Evolutionary conservation across 2,113 vertebrate genomes (phyloP).

Genomic region (Hiodon tergisus): DNA sequence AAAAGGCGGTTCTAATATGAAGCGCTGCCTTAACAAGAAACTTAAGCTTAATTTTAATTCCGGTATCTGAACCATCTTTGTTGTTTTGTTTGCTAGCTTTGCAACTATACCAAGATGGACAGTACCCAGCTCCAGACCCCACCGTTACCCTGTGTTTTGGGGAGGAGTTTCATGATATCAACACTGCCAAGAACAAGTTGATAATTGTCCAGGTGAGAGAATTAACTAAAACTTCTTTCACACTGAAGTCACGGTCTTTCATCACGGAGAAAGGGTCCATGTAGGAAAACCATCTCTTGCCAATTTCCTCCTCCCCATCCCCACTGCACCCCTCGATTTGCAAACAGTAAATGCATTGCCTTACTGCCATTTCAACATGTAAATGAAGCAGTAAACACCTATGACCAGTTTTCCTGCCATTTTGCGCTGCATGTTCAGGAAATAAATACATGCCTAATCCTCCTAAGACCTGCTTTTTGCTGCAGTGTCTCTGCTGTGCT

Average conservation of each 20-base stretch:
- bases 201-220: slow-evolving; percentile 85
- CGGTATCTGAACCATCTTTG: background rate
- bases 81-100: slow-evolving; percentile 63
- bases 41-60: background rate
- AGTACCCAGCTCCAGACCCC: slow-evolving; percentile 75
- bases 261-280: too few species aligned
- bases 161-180: slow-evolving; percentile 80
- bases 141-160: slow-evolving; percentile 86
- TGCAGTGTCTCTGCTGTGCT: background rate
- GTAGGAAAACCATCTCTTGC: too few species aligned
- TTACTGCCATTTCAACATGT: too few species aligned
- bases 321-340: too few species aligned
- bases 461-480: too few species aligned
- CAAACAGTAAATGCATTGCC: too few species aligned
- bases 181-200: slow-evolving; percentile 74
- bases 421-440: too few species aligned
- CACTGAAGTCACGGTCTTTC: background rate
- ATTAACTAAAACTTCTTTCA: background rate
- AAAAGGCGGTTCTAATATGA: background rate
- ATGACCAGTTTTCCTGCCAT: background rate
- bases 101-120: slow-evolving; percentile 77
- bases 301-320: too few species aligned
- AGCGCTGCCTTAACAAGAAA: too few species aligned
- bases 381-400: too few species aligned
- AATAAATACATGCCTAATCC: too few species aligned